Evolutionary conservation across 92 coral and sea anemone species (phyloP), one percentile per base, ranked within the genome.

Genomic region (Bergia puertoricense): DNA sequence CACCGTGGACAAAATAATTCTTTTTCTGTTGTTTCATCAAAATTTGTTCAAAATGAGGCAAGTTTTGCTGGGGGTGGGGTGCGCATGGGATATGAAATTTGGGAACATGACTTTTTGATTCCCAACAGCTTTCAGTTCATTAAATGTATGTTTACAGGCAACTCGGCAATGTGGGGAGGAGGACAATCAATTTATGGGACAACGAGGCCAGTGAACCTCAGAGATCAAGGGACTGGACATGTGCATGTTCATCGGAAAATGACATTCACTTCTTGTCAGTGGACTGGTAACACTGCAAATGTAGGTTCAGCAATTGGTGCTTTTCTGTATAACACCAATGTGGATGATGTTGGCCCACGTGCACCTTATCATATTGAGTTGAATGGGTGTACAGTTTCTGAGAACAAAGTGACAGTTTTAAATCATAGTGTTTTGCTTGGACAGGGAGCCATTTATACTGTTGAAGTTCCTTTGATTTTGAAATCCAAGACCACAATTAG

Each of bases 251-350:
- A 85, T 40, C 79, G 84, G n/a, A 65, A 57, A 65, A 91, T 91
- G 67, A 75, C 77, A 38, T 92, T 94, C 23, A 81, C 50, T 46
- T 46, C 85, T 30, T 94, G 96, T 82, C 85, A 77, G 10, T 76
- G 91, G 82, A 79, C 65, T 50, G 51, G 79, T 5, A 97, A 97
- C 88, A 41, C 30, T 11, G 99, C 97, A 66, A 94, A 88, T 20
- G 88, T 97, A 5, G 99, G 98, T 13, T 93, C 99, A n/a, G 99
- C 97, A 50, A 80, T 97, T 76, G 95, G 94, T 11, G 85, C 94
- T 14, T 93, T 91, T 65, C 91, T 97, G 69, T 90, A 88, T 71
- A 95, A 97, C 76, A 72, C 90, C 1, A 97, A 95, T 81, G 92
- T 86, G 57, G 96, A 95, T 86, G 95, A 89, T 39, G 86, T 97